A percentile compares a stretch with the other conserved stretches of the same genome.
Conservation (phyloP, 1,140 invertebrate genomes). For the Lepidurus apus region DNA sequence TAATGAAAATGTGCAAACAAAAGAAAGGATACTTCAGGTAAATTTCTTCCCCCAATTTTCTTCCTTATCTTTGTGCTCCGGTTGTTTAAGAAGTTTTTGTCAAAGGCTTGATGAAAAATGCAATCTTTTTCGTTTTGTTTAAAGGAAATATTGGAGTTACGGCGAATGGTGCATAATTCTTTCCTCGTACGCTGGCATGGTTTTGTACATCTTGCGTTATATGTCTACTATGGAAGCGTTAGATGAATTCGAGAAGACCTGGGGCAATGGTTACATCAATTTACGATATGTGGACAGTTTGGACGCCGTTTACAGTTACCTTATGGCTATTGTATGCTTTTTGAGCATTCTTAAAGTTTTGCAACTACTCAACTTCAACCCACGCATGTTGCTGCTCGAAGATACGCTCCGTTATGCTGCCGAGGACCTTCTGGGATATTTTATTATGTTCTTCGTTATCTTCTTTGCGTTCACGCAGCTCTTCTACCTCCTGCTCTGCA, state of each 20-base stretch:
- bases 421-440: constrained; percentile 6
- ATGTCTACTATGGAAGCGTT: not conserved
- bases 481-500: constrained; percentile 17
- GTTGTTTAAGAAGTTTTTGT: too few species aligned
- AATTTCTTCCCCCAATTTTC: not conserved
- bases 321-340: constrained; percentile 7
- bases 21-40: constrained; percentile 42
- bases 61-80: not conserved
- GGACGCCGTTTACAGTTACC: constrained; percentile 27
- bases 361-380: constrained; percentile 27
- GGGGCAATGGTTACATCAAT: constrained; percentile 24
- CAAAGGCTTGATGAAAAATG: not conserved
- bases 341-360: constrained; percentile 25
- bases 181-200: constrained; percentile 6
- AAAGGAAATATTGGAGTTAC: constrained; percentile 33
- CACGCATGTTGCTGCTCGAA: constrained; percentile 12
- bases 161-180: constrained; percentile 1
- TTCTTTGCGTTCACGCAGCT: constrained; percentile 17
- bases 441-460: constrained; percentile 10
- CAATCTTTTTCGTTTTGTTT: constrained; percentile 35
- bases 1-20: constrained; percentile 39
- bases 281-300: constrained; percentile 30
- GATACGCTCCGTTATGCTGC: not conserved
- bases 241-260: constrained; percentile 25
- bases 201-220: constrained; percentile 27